Conservation (phyloP, 2,888 invertebrate species). For the Cremastobaeus sp. region DNA sequence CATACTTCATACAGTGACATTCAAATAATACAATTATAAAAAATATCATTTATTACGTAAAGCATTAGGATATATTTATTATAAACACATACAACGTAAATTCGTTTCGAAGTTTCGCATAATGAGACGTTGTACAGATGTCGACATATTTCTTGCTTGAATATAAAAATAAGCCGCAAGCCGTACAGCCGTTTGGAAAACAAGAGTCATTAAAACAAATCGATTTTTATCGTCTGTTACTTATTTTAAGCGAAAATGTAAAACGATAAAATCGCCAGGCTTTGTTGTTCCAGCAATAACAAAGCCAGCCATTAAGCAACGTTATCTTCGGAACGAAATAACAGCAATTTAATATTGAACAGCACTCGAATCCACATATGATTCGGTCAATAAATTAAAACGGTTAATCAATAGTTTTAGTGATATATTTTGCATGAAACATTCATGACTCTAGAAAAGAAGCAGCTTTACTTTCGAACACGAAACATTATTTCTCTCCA, state of each 20-base stretch:
- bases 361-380: too few relatives aligned
- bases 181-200: slow-evolving; percentile 41
- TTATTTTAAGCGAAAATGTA: slow-evolving; percentile 24
- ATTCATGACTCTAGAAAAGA: not conserved
- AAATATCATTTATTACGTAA: slow-evolving; percentile 48
- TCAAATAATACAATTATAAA: slow-evolving; percentile 21
- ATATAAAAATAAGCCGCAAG: slow-evolving; percentile 42
- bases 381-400: slow-evolving; percentile 1
- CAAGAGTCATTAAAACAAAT: slow-evolving; percentile 21
- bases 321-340: slow-evolving; percentile 19
- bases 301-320: slow-evolving; percentile 17
- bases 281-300: not conserved
- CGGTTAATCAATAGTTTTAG: not conserved
- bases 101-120: slow-evolving; percentile 29
- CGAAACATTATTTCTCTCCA: not conserved
- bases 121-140: slow-evolving; percentile 37
- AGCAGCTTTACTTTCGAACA: not conserved
- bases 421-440: too few relatives aligned
- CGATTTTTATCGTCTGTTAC: slow-evolving; percentile 10
- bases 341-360: too few relatives aligned
- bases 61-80: slow-evolving; percentile 55
- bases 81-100: slow-evolving; percentile 54
- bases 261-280: slow-evolving; percentile 14
- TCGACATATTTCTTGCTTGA: slow-evolving; percentile 45
- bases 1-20: not conserved